Evolutionary conservation across 2,797 vertebrate genomes (phyloP).

Genomic region (Notoglanidium macrostoma): DNA sequence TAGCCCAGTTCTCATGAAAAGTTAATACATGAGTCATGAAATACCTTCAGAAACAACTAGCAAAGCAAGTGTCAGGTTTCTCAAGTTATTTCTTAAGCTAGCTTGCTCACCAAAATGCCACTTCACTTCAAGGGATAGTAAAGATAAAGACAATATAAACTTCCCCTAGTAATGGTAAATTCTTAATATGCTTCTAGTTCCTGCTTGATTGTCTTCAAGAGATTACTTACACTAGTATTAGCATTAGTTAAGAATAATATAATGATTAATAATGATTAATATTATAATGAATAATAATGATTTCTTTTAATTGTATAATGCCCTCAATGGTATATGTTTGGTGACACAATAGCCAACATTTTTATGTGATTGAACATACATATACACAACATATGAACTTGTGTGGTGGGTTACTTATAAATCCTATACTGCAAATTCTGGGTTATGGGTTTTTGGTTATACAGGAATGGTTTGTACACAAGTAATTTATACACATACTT

Average conservation of each 20-base stretch:
- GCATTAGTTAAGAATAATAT: not conserved
- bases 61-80: not conserved
- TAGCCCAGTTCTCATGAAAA: not conserved
- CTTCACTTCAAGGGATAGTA: not conserved
- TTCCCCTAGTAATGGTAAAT: not conserved
- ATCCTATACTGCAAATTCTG: not conserved
- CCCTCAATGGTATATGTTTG: not conserved
- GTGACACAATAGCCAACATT: not conserved
- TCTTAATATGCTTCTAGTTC: not conserved
- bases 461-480: not conserved
- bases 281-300: too few species aligned
- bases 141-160: not conserved
- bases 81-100: not conserved
- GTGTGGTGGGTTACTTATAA: too few species aligned
- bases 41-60: not conserved
- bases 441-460: not conserved
- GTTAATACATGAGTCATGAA: not conserved
- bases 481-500: not conserved
- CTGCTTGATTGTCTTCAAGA: not conserved
- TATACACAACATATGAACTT: not conserved
- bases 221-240: not conserved
- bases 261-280: too few species aligned
- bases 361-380: not conserved
- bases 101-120: not conserved
- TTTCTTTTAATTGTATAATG: not conserved